Percentiles rank a stretch among this genome's conserved stretches.
Evolutionary conservation across 2,797 vertebrate species (phyloP).

Genomic region (Rhynchonycteris naso): DNA sequence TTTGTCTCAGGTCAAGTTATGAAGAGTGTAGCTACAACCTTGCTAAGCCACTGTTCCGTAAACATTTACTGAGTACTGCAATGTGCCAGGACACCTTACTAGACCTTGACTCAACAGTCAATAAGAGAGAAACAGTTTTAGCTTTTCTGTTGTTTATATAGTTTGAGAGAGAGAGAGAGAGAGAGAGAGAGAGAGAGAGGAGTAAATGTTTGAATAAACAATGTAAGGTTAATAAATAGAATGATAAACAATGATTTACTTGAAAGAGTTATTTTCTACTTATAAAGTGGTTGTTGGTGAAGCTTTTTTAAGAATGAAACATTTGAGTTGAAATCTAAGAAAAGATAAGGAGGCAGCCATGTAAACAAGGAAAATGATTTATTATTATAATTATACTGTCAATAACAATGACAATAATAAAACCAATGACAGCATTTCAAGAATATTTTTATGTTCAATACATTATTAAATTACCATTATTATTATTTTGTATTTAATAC

Average conservation of each 20-base stretch:
- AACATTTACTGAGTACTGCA: neutral
- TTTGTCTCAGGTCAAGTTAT: neutral
- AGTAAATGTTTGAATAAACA: neutral
- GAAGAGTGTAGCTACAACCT: neutral
- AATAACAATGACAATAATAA: neutral
- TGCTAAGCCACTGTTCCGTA: neutral
- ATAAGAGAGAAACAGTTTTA: neutral
- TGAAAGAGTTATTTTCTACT: neutral
- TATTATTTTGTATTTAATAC: neutral
- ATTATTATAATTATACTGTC: neutral
- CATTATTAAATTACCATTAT: neutral
- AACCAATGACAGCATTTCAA: neutral
- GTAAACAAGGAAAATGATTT: neutral
- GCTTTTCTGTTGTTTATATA: neutral
- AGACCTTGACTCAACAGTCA: neutral
- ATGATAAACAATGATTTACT: neutral
- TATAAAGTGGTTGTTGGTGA: neutral
- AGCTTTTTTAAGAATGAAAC: neutral
- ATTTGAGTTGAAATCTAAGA: neutral
- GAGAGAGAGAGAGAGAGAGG: neutral
- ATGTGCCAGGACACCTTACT: neutral
- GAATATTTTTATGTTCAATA: neutral
- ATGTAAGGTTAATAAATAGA: neutral
- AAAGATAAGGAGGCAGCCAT: neutral
- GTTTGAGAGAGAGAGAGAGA: neutral